phyloP scores from a whole-genome alignment of 2,797 vertebrate genomes.

The Chrysocyon brachyurus region DNA sequence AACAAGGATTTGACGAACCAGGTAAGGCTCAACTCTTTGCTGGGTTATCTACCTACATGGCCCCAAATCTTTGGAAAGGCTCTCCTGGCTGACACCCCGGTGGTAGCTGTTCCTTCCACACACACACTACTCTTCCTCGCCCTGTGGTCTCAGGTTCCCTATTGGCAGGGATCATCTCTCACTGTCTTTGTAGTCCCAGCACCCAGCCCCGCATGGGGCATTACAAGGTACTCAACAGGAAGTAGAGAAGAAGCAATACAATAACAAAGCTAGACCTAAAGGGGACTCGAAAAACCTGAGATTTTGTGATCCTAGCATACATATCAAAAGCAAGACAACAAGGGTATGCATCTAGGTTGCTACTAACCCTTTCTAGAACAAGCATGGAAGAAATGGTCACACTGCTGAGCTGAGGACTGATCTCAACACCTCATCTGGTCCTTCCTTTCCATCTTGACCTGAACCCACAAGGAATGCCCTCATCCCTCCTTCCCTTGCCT shows the following conservation, averaged over 20 bases:
- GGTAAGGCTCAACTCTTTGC: neutral
- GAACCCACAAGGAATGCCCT: neutral
- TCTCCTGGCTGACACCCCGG: neutral
- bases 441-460: neutral
- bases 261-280: neutral
- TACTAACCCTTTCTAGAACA: neutral
- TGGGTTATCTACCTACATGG: neutral
- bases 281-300: neutral
- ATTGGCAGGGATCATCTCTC: neutral
- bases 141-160: neutral
- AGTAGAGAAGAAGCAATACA: slow-evolving; percentile 20
- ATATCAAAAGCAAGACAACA: neutral
- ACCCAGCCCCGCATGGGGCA: neutral
- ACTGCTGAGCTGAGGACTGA: neutral
- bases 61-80: neutral
- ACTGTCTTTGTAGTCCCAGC: neutral
- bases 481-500: neutral
- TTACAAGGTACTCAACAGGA: neutral
- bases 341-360: neutral
- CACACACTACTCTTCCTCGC: neutral
- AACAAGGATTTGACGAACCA: neutral
- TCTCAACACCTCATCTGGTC: neutral
- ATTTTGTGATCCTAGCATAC: neutral
- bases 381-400: slow-evolving; percentile 20
- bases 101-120: neutral